These are phyloP conservation scores for Brachionus calyciflorus DNA, from an alignment of 1,140 invertebrate genomes.

Conservation along the genomic window DNA sequence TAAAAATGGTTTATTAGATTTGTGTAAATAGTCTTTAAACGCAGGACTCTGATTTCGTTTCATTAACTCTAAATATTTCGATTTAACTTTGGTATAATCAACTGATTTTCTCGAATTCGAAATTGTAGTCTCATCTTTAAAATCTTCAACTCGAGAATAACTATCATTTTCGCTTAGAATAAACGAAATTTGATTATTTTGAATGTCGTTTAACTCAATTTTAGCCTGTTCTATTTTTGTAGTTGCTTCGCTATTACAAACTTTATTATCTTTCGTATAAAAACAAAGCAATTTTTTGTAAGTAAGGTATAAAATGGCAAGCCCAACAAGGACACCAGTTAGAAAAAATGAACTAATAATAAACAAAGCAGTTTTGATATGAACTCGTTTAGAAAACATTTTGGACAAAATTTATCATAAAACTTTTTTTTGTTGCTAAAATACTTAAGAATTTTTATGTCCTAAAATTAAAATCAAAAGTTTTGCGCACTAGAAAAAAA, in stretches of 20 bases:
- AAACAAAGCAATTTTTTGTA: not conserved
- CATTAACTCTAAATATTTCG: conserved; percentile 2
- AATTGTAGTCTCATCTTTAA: not conserved
- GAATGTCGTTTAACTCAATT: too few species aligned
- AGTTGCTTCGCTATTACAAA: too few species aligned
- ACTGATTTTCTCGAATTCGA: not conserved
- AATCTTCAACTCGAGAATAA: not conserved
- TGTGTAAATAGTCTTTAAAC: conserved; percentile 29
- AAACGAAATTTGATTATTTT: not conserved
- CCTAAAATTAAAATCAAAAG: too few species aligned
- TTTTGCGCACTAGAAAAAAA: not conserved
- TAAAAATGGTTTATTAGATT: conserved; percentile 33
- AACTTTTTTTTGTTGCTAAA: not conserved
- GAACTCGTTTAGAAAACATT: conserved; percentile 15
- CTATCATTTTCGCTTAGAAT: not conserved
- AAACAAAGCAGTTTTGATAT: not conserved
- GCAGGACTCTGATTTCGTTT: not conserved
- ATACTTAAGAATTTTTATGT: too few species aligned
- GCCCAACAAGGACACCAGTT: not conserved
- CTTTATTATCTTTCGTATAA: not conserved
- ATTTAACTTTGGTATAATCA: not conserved
- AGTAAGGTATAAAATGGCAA: not conserved
- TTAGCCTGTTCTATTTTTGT: too few species aligned
- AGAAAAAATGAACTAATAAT: conserved; percentile 25
- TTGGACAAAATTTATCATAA: not conserved